A percentile compares a stretch with the other conserved stretches of the same genome.
phyloP scores from a whole-genome alignment of 2,113 vertebrate genomes.

The Eidolon helvum region DNA sequence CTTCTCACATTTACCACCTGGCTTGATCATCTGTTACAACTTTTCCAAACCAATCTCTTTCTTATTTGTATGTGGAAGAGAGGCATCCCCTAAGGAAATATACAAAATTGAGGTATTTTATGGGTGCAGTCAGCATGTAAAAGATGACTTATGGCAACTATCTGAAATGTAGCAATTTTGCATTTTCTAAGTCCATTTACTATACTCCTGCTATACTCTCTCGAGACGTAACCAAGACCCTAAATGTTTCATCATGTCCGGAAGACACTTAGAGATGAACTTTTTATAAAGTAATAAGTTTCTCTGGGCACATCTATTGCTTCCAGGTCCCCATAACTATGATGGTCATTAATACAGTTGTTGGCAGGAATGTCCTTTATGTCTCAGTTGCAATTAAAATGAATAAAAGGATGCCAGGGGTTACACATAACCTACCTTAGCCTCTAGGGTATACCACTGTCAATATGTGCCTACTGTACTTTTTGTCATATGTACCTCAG shows the following conservation, averaged over 20 bases:
- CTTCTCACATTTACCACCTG: not conserved
- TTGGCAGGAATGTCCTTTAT: constrained; percentile 9
- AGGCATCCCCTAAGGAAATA: constrained; percentile 62
- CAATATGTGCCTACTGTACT: not conserved
- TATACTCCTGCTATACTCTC: not conserved
- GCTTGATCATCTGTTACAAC: constrained; percentile 37
- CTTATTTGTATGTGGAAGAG: constrained; percentile 55
- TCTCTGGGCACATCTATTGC: constrained; percentile 36
- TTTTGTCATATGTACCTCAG: not conserved
- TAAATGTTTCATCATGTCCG: constrained; percentile 50
- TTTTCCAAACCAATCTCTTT: constrained; percentile 56
- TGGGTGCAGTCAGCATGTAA: constrained; percentile 62
- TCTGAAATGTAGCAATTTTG: constrained; percentile 57
- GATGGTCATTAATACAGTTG: constrained; percentile 52
- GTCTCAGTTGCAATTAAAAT: constrained; percentile 62
- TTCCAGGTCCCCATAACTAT: constrained; percentile 52
- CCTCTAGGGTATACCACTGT: not conserved
- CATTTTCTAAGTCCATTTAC: constrained; percentile 65
- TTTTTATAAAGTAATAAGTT: constrained; percentile 63
- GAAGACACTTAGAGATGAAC: constrained; percentile 61
- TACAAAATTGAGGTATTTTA: constrained; percentile 68
- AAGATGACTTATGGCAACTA: constrained; percentile 56
- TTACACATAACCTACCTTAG: not conserved
- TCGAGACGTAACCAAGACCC: constrained; percentile 50
- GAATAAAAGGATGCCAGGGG: constrained; percentile 40